These are phyloP conservation scores for Pseudomyrmex pallidus DNA, from an alignment of 1,140 invertebrate species.

Conservation along the genomic window DNA sequence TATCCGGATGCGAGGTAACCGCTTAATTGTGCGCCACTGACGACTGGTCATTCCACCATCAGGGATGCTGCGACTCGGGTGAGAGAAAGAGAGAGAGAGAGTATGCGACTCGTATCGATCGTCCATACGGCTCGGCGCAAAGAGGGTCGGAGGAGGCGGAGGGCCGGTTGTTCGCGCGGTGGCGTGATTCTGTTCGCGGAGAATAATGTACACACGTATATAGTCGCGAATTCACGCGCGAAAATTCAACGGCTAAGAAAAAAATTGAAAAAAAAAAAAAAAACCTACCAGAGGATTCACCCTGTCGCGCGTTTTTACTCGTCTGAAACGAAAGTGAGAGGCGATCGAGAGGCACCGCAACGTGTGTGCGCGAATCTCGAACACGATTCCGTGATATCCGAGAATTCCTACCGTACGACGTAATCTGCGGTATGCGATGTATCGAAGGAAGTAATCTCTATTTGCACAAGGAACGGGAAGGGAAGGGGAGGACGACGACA, in stretches of 20 bases:
- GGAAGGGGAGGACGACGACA: background rate
- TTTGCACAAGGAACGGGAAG: background rate
- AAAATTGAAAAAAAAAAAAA: too few species aligned
- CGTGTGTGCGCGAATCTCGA: too few species aligned
- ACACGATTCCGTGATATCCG: too few species aligned
- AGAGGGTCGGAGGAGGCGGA: conserved; percentile 59
- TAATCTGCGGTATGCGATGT: background rate
- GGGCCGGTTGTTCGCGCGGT: conserved; percentile 3
- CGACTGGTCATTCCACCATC: conserved; percentile 70
- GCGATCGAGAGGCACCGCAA: too few species aligned
- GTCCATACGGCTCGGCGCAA: conserved; percentile 38
- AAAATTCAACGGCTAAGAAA: too few species aligned
- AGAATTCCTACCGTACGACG: too few species aligned
- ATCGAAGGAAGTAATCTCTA: conserved; percentile 5
- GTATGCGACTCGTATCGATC: conserved; percentile 70
- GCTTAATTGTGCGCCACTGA: conserved; percentile 46
- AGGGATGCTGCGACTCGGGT: conserved; percentile 53
- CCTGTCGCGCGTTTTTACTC: too few species aligned
- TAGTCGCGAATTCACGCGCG: background rate
- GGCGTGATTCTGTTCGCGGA: conserved; percentile 52
- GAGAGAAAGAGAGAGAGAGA: background rate
- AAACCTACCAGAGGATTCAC: too few species aligned
- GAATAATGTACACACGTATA: too few species aligned
- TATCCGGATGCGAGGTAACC: conserved; percentile 33
- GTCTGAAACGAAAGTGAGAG: too few species aligned